Conservation (phyloP, 2,113 vertebrate genomes). For the Tylochromis polylepis region DNA sequence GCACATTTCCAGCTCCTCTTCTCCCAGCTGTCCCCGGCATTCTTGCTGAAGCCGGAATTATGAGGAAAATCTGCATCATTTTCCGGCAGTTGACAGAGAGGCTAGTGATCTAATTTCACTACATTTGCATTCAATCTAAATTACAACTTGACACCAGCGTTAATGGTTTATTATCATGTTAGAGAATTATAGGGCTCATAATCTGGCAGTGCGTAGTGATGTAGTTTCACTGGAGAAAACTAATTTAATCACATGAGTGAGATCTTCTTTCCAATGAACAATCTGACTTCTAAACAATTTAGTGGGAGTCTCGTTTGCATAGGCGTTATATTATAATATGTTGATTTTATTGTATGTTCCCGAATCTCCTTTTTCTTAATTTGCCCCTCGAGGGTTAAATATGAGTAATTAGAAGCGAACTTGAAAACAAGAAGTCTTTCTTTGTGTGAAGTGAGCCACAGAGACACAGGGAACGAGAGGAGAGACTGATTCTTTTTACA, state of each 20-base stretch:
- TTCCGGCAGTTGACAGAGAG: constrained; percentile 6
- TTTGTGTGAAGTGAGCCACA: constrained; percentile 53
- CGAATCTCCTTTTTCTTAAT: background rate
- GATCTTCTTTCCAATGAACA: background rate
- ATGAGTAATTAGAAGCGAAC: constrained; percentile 29
- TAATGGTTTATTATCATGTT: background rate
- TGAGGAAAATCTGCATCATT: constrained; percentile 22
- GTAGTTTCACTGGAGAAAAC: background rate
- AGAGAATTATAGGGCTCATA: background rate
- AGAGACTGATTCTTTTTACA: constrained; percentile 72
- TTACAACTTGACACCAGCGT: background rate
- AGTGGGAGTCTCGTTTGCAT: background rate
- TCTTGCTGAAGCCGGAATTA: constrained; percentile 42
- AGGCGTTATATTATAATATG: background rate
- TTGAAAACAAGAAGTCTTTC: constrained; percentile 61
- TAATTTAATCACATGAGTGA: background rate
- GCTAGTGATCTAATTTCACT: background rate
- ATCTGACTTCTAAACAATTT: background rate
- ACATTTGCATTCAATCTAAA: constrained; percentile 11
- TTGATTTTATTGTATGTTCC: background rate
- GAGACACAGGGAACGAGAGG: constrained; percentile 34
- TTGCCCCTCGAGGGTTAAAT: background rate
- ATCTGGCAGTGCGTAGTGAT: background rate
- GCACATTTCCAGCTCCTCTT: constrained; percentile 29
- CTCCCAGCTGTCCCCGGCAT: constrained; percentile 27